Evolutionary conservation across 2,888 invertebrate genomes (phyloP).

Genomic region (Calephelis perditalis): DNA sequence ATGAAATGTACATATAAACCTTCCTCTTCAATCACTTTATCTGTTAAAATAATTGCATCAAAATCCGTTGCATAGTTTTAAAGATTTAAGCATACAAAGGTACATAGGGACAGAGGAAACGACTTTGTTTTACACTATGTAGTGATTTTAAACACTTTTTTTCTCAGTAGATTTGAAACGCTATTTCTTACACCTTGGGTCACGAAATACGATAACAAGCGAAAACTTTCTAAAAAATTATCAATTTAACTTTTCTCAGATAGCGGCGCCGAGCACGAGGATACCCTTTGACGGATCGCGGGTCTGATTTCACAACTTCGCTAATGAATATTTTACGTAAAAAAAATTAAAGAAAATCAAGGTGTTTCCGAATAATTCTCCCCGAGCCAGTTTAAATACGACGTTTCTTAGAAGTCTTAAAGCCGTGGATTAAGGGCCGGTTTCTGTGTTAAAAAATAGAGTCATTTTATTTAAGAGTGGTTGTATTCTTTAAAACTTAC

Average conservation of each 20-base stretch:
- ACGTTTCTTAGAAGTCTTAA: not conserved
- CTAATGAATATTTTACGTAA: slow-evolving; percentile 32
- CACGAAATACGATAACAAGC: slow-evolving; percentile 27
- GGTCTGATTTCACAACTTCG: slow-evolving; percentile 36
- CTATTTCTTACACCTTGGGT: slow-evolving; percentile 19
- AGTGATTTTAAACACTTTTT: too few species aligned
- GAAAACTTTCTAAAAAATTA: slow-evolving; percentile 39
- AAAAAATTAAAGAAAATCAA: slow-evolving; percentile 18
- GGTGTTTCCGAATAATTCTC: not conserved
- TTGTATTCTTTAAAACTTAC: too few species aligned
- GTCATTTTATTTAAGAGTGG: too few species aligned
- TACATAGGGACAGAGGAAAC: too few species aligned
- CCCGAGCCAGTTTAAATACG: not conserved
- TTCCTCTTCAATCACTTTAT: too few species aligned
- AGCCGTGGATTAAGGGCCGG: too few species aligned
- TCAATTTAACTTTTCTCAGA: slow-evolving; percentile 43
- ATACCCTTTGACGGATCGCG: slow-evolving; percentile 44
- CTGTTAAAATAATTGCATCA: too few species aligned
- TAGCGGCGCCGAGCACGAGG: slow-evolving; percentile 31
- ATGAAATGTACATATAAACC: too few species aligned
- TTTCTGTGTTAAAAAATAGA: too few species aligned
- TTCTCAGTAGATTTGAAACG: not conserved
- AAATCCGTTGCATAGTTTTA: too few species aligned
- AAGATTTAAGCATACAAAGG: too few species aligned
- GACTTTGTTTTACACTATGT: too few species aligned